phyloP scores from a whole-genome alignment of 2,113 vertebrate species.

The Hippocampus zosterae region DNA sequence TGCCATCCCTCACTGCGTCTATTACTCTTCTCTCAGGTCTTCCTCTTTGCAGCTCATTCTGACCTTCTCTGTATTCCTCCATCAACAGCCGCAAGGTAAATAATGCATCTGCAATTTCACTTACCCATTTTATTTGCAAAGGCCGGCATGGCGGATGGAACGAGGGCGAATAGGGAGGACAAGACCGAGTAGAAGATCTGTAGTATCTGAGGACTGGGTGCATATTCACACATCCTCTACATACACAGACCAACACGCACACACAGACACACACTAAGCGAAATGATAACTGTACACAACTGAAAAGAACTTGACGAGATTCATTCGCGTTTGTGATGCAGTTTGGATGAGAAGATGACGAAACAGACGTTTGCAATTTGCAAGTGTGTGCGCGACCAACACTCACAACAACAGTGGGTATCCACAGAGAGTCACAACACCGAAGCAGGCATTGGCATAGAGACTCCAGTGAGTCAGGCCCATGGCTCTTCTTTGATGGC shows the following conservation, averaged over 20 bases:
- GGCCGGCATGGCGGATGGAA: conserved; percentile 76
- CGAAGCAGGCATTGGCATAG: conserved; percentile 83
- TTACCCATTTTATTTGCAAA: conserved; percentile 89
- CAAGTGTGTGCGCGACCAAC: conserved; percentile 18
- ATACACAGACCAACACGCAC: conserved; percentile 28
- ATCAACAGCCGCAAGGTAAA: too few relatives aligned
- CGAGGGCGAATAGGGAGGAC: conserved; percentile 75
- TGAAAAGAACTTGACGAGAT: conserved; percentile 16
- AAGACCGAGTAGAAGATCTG: conserved; percentile 82
- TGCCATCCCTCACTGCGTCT: too few relatives aligned
- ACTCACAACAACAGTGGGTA: conserved; percentile 84
- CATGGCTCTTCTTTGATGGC: conserved; percentile 68
- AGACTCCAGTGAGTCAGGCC: conserved; percentile 75
- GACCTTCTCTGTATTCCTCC: too few relatives aligned
- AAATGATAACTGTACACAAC: conserved; percentile 11
- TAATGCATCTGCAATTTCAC: conserved; percentile 20
- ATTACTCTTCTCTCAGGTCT: too few relatives aligned
- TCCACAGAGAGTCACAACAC: conserved; percentile 83
- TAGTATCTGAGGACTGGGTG: conserved; percentile 69
- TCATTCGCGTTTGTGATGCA: conserved; percentile 5
- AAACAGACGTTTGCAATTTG: conserved; percentile 14
- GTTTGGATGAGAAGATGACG: conserved; percentile 12
- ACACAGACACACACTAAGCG: conserved; percentile 20
- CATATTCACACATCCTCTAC: conserved; percentile 76
- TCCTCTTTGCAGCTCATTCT: too few relatives aligned